phyloP scores from a whole-genome alignment of 2,113 vertebrate species.

The Numenius arquata region DNA sequence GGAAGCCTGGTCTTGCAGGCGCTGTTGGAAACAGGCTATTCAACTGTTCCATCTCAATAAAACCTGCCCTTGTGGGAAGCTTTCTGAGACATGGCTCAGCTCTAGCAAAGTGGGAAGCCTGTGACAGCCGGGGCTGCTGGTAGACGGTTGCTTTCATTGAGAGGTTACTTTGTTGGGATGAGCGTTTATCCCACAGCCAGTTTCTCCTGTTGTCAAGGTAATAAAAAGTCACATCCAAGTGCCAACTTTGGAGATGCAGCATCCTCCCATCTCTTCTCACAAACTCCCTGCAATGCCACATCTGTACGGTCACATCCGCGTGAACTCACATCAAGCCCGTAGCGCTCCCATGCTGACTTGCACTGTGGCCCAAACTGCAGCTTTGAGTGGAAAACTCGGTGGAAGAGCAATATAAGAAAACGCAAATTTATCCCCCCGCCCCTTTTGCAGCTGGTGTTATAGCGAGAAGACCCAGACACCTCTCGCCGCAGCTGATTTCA shows the following conservation, averaged over 20 bases:
- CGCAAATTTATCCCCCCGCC: background rate
- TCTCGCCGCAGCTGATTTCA: accelerated
- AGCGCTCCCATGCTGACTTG: background rate
- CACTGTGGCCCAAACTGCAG: background rate
- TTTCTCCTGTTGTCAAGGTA: background rate
- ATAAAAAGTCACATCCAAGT: background rate
- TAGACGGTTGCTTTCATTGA: background rate
- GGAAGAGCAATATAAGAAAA: background rate
- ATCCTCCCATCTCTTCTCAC: background rate
- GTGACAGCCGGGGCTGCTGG: accelerated
- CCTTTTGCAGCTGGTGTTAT: background rate
- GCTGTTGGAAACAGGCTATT: background rate
- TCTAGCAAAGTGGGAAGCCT: background rate
- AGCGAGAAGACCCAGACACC: background rate
- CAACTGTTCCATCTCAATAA: background rate
- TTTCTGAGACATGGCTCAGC: background rate
- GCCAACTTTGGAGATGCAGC: background rate
- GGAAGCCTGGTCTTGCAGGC: background rate
- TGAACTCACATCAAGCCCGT: background rate
- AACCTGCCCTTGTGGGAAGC: background rate
- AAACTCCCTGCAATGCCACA: background rate
- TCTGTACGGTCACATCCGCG: background rate
- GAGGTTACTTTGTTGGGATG: background rate
- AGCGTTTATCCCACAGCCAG: background rate
- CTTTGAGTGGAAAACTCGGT: background rate